A percentile compares a stretch with the other conserved stretches of the same genome.
Evolutionary conservation across 2,113 vertebrate genomes (phyloP).

Genomic region (Lophochroa leadbeateri): DNA sequence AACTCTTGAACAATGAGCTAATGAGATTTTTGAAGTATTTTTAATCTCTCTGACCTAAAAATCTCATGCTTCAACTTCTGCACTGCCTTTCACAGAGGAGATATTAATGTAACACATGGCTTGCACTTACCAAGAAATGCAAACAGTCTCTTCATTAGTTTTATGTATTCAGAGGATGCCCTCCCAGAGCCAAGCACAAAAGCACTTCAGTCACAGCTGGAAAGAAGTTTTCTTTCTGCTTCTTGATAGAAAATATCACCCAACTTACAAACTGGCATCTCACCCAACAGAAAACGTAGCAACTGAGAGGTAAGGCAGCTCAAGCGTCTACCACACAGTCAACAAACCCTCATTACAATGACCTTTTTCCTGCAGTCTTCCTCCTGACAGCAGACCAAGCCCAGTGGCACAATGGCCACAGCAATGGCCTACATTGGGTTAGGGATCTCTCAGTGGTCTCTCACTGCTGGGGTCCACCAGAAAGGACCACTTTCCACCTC

Average conservation of each 20-base stretch:
- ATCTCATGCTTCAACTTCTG: neutral
- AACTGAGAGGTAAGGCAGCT: neutral
- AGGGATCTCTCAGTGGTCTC: neutral
- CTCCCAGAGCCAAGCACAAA: neutral
- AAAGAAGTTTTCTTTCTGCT: neutral
- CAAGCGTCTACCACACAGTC: neutral
- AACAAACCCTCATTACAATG: neutral
- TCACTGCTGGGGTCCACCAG: neutral
- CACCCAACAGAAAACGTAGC: neutral
- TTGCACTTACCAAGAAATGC: neutral
- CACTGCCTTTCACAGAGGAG: neutral
- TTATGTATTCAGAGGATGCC: neutral
- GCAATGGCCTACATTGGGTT: accelerated
- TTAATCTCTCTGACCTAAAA: neutral
- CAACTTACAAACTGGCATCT: neutral
- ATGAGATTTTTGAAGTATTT: neutral
- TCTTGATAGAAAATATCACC: neutral
- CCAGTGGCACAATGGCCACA: neutral
- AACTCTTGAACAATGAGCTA: neutral
- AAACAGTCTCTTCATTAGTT: neutral
- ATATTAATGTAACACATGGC: neutral
- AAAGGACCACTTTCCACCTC: neutral
- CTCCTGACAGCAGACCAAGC: neutral
- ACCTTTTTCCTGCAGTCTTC: neutral
- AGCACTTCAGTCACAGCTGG: neutral